Percentiles rank a stretch among this genome's conserved stretches.
Conservation (phyloP, 2,113 vertebrate species). For the human (Homo sapiens) region DNA sequence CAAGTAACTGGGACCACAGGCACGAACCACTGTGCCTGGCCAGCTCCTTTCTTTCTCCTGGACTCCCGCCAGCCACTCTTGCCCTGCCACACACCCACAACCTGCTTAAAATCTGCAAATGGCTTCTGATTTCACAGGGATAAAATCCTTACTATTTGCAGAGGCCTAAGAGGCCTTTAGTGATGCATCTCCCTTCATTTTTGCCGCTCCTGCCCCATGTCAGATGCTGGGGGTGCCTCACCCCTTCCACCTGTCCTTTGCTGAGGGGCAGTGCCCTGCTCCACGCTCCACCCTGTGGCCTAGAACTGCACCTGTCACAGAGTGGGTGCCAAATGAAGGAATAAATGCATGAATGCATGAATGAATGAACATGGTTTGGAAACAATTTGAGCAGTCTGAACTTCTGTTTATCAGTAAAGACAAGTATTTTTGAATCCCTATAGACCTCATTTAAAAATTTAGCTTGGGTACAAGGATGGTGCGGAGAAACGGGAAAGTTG, state of each 20-base stretch:
- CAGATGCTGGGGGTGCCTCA: neutral
- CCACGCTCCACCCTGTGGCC: rapidly evolving
- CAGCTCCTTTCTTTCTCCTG: neutral
- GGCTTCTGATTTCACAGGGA: neutral
- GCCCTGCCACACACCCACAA: too few species aligned
- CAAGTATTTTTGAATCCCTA: neutral
- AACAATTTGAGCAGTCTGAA: neutral
- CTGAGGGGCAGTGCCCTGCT: neutral
- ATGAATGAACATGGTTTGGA: neutral
- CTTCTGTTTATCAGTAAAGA: neutral
- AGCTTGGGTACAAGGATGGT: constrained; percentile 25
- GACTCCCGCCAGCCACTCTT: rapidly evolving
- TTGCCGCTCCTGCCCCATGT: neutral
- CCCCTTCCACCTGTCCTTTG: rapidly evolving
- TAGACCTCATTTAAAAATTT: constrained; percentile 21
- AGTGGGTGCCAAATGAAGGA: too few species aligned
- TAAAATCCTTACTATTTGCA: neutral
- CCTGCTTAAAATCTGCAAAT: neutral
- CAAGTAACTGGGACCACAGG: too few species aligned
- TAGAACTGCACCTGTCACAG: neutral
- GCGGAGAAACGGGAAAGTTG: constrained; percentile 41
- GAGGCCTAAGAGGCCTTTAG: too few species aligned
- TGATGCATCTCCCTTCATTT: too few species aligned
- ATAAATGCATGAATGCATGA: neutral
- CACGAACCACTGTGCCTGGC: too few species aligned